Evolutionary conservation across 2,888 invertebrate species (phyloP), one percentile per base, ranked within the genome.

Genomic region (Ochlodes sylvanus): DNA sequence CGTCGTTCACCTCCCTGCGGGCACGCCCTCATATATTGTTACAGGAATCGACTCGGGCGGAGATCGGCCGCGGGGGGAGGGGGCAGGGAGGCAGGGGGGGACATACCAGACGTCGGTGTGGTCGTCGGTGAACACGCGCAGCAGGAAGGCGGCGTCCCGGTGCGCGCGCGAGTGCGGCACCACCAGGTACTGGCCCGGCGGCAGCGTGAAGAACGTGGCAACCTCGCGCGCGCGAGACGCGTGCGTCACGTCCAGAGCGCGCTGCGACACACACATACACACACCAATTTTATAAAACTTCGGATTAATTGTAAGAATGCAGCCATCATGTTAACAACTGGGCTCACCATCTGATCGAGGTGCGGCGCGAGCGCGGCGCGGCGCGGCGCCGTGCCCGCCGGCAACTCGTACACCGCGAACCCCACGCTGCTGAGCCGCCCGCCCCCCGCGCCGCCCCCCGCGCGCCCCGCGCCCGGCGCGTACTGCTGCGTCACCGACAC

Each of bases 1-100:
- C 96, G 79, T 96, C 96, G 84, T 96, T 96, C 68, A 96, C 96
- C 90, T 96, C 96, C 96, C 95, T 95, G 83, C 62, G 87, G 15
- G 7, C 2, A 47, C 9, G 17, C 9, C 9, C 2, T 7, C 7
- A 17, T 47, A 12, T 2, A 17, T 17, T 17, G 17, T 2, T 17
- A 47, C 42, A 7, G 15, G 2, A 17, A 12, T 10, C 9, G 12
- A 47, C 9, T 47, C 47, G 47, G 2, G 7, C 17, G 1, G 17
- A 6, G 47, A 17, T 2, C 5, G 6, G 44, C 4, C 9, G 47
- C 1, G 47, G 12, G 38, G 3, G 38, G 2, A 9, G 34, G 34
- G 44, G 7, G 1, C 15, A 6, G 15, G 15, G 42, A 17, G 9
- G 3, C 7, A 17, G 4, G 0, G 47, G 7, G 47, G 17, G 7